These are phyloP conservation scores for Mustelus asterias DNA, from an alignment of 2,113 vertebrate species.

Conservation along the genomic window DNA sequence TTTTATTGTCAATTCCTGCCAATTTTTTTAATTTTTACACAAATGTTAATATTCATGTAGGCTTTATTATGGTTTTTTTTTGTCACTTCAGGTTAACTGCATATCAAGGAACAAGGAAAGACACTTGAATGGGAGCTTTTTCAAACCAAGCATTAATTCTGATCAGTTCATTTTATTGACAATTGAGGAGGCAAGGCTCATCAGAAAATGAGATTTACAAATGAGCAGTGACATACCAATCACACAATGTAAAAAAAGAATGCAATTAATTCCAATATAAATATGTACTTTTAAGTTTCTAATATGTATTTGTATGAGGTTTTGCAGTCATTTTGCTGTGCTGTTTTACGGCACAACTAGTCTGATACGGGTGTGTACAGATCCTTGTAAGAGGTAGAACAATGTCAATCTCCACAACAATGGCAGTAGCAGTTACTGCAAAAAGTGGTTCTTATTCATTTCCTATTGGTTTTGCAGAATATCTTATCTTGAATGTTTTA, in stretches of 20 bases:
- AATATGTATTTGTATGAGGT: constrained; percentile 11
- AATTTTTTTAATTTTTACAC: background rate
- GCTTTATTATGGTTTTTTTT: constrained; percentile 29
- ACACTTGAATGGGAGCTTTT: constrained; percentile 31
- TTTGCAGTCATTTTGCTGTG: constrained; percentile 13
- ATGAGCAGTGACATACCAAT: background rate
- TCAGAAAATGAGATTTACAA: constrained; percentile 25
- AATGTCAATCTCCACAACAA: background rate
- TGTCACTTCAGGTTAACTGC: constrained; percentile 33
- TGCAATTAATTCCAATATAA: background rate
- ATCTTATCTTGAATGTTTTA: background rate
- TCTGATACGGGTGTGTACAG: background rate
- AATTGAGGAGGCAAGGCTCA: constrained; percentile 15
- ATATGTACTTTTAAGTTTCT: background rate
- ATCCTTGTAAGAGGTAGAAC: background rate
- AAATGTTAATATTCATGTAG: constrained; percentile 19
- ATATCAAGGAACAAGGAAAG: constrained; percentile 21
- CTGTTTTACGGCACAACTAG: background rate
- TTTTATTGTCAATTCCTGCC: constrained; percentile 27
- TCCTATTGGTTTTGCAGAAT: background rate
- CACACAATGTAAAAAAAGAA: constrained; percentile 22
- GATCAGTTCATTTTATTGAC: background rate
- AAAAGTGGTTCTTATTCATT: constrained; percentile 13
- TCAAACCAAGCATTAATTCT: constrained; percentile 32
- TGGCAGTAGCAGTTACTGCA: constrained; percentile 15